Percentiles rank a stretch among this genome's conserved stretches.
Conservation (phyloP, 2,888 invertebrate genomes). For the Plebejus argus region DNA sequence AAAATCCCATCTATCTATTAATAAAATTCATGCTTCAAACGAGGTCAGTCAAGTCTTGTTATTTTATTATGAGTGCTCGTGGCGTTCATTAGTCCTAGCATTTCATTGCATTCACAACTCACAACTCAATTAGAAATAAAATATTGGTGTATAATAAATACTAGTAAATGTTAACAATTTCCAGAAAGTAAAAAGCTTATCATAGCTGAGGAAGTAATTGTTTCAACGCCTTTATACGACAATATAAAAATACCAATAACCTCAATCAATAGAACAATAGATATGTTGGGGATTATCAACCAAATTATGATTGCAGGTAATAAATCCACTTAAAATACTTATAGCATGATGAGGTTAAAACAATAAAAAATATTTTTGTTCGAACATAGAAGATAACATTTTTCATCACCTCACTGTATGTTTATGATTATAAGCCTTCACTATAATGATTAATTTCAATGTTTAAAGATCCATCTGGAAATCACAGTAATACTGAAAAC, state of each 20-base stretch:
- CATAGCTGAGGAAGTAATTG: neutral
- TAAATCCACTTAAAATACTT: too few relatives aligned
- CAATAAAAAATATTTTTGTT: too few relatives aligned
- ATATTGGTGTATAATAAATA: neutral
- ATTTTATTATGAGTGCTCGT: too few relatives aligned
- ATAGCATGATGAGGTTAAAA: too few relatives aligned
- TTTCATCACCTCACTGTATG: too few relatives aligned
- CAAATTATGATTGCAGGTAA: constrained; percentile 5
- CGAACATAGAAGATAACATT: too few relatives aligned
- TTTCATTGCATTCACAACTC: too few relatives aligned
- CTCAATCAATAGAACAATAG: constrained; percentile 15
- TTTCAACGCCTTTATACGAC: neutral
- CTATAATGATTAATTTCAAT: neutral
- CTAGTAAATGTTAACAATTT: neutral
- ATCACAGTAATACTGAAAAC: neutral
- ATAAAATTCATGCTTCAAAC: too few relatives aligned
- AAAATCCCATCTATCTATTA: too few relatives aligned
- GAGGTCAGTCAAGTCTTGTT: too few relatives aligned
- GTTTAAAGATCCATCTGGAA: neutral
- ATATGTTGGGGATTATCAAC: constrained; percentile 15
- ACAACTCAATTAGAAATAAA: too few relatives aligned
- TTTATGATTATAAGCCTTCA: neutral
- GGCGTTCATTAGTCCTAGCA: too few relatives aligned
- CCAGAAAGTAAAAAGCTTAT: neutral
- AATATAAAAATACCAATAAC: neutral